phyloP scores from a whole-genome alignment of 1,140 invertebrate species.

The Pseudomyrmex pallidus region DNA sequence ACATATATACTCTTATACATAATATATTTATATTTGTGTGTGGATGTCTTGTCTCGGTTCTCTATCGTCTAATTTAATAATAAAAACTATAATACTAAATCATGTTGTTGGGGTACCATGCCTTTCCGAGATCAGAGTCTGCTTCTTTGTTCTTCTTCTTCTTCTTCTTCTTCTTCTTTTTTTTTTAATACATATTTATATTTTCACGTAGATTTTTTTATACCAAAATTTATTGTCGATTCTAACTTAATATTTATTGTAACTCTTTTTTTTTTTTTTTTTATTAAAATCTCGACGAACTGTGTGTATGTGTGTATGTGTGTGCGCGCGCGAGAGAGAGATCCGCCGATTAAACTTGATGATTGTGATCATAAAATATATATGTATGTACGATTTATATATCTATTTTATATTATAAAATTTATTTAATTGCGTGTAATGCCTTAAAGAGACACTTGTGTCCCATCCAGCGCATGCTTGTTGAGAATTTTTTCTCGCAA shows the following conservation, averaged over 20 bases:
- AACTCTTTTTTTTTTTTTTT: slow-evolving; percentile 31
- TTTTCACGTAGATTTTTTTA: slow-evolving; percentile 76
- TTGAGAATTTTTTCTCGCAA: slow-evolving; percentile 38
- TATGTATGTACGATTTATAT: slow-evolving; percentile 63
- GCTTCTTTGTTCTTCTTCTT: slow-evolving; percentile 60
- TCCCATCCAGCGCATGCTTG: background rate
- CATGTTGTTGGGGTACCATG: slow-evolving; percentile 75
- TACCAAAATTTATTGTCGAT: slow-evolving; percentile 83
- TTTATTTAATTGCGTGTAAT: slow-evolving; percentile 58
- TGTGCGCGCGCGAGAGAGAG: background rate
- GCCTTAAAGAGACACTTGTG: slow-evolving; percentile 43
- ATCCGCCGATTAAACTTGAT: slow-evolving; percentile 52
- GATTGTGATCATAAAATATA: slow-evolving; percentile 80
- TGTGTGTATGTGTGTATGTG: background rate
- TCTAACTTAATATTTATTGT: slow-evolving; percentile 77
- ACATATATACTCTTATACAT: slow-evolving; percentile 84
- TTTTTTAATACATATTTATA: slow-evolving; percentile 67
- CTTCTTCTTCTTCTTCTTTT: slow-evolving; percentile 33
- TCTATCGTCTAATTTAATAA: slow-evolving; percentile 82
- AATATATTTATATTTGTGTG: slow-evolving; percentile 84
- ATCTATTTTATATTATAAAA: slow-evolving; percentile 70
- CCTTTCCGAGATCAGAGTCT: slow-evolving; percentile 80
- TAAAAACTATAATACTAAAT: slow-evolving; percentile 85
- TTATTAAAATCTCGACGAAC: slow-evolving; percentile 65
- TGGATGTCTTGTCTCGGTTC: slow-evolving; percentile 80